Evolutionary conservation across 1,140 invertebrate genomes (phyloP).

Genomic region (Bombus huntii): DNA sequence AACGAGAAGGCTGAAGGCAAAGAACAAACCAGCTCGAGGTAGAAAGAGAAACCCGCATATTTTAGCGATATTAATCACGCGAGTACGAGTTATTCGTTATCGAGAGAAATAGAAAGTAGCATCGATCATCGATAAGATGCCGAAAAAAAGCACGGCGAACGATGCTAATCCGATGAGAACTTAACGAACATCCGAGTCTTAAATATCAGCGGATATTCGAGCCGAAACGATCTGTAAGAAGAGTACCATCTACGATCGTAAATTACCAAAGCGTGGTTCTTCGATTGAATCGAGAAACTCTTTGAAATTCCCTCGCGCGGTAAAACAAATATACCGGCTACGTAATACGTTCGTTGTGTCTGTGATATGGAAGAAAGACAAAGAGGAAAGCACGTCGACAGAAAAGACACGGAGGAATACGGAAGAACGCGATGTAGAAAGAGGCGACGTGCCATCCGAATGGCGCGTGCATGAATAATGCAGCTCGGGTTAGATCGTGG

Average conservation of each 20-base stretch:
- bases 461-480: slow-evolving; percentile 54
- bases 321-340: neutral
- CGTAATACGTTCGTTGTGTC: neutral
- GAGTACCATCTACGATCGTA: too few relatives aligned
- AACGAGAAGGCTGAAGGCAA: too few relatives aligned
- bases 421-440: neutral
- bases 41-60: slow-evolving; percentile 30
- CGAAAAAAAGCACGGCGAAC: too few relatives aligned
- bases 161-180: neutral
- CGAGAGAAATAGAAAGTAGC: neutral
- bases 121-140: neutral
- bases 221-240: too few relatives aligned
- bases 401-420: neutral
- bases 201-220: neutral
- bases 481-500: neutral
- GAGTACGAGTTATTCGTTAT: neutral
- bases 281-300: too few relatives aligned
- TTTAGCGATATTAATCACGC: neutral
- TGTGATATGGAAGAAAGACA: too few relatives aligned
- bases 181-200: neutral
- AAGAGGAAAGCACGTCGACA: too few relatives aligned
- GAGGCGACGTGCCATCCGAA: neutral
- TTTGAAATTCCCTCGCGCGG: neutral
- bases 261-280: too few relatives aligned
- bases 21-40: too few relatives aligned